A percentile compares a stretch with the other conserved stretches of the same genome.
These are phyloP conservation scores for Furcula furcula DNA, from an alignment of 2,888 invertebrate genomes.

Conservation along the genomic window DNA sequence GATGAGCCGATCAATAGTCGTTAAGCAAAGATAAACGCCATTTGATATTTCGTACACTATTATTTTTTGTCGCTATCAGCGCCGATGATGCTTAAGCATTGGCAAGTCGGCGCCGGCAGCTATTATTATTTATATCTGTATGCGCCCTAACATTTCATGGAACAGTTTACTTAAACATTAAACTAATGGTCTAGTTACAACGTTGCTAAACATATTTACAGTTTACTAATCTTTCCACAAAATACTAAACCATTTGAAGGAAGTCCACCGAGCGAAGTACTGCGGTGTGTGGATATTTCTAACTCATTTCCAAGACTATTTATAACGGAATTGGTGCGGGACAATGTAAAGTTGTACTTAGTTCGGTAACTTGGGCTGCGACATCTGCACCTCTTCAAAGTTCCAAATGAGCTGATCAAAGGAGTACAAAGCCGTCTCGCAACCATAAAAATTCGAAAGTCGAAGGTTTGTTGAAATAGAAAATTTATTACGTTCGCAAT, in stretches of 20 bases:
- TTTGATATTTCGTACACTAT: too few relatives aligned
- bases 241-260: conserved; percentile 1
- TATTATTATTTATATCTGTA: too few relatives aligned
- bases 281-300: not conserved
- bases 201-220: not conserved
- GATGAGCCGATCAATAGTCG: too few relatives aligned
- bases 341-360: conserved; percentile 30
- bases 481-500: conserved; percentile 29
- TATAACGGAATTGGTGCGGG: conserved; percentile 11
- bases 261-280: not conserved
- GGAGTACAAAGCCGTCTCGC: conserved; percentile 32
- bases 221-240: not conserved
- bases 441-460: conserved; percentile 36
- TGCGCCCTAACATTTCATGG: too few relatives aligned
- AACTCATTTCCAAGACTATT: conserved; percentile 16
- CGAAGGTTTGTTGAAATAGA: conserved; percentile 10
- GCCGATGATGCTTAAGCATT: too few relatives aligned
- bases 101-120: too few relatives aligned
- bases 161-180: too few relatives aligned
- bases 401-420: conserved; percentile 42
- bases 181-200: not conserved
- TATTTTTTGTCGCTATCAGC: too few relatives aligned
- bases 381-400: conserved; percentile 53
- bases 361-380: conserved; percentile 26
- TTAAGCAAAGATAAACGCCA: too few relatives aligned